Conservation (phyloP, 1,140 invertebrate species). For the Cyphomyrmex costatus region DNA sequence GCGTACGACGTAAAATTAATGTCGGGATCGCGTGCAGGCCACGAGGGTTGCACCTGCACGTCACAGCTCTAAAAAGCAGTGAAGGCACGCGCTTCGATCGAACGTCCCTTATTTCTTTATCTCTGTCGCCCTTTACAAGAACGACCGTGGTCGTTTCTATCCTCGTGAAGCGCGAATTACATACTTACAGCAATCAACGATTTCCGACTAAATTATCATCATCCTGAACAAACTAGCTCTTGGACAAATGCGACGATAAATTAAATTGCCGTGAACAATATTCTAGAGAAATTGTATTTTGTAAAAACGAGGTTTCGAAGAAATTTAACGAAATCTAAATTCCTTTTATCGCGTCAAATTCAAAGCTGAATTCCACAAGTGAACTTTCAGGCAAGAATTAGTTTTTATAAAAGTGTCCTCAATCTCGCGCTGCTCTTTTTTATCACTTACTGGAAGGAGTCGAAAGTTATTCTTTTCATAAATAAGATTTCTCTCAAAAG, state of each 20-base stretch:
- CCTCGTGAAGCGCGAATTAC: not conserved
- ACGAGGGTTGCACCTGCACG: slow-evolving; percentile 65
- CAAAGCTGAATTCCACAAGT: not conserved
- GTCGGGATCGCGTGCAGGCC: slow-evolving; percentile 73
- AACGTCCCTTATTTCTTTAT: slow-evolving; percentile 57
- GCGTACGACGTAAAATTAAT: slow-evolving; percentile 74
- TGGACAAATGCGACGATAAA: not conserved
- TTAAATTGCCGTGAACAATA: not conserved
- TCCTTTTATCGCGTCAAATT: not conserved
- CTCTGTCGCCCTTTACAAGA: slow-evolving; percentile 9
- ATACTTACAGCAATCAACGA: slow-evolving; percentile 12
- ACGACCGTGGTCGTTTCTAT: slow-evolving; percentile 1
- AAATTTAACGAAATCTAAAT: slow-evolving; percentile 3
- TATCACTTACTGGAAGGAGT: not conserved
- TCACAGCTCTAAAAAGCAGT: slow-evolving; percentile 55
- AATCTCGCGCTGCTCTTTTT: not conserved
- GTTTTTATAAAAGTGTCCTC: not conserved
- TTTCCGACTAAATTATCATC: slow-evolving; percentile 28
- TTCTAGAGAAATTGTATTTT: not conserved
- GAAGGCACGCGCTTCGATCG: slow-evolving; percentile 71
- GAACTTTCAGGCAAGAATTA: not conserved
- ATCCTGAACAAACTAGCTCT: not conserved
- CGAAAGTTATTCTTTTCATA: slow-evolving; percentile 14
- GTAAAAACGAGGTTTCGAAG: not conserved
- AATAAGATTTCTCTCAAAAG: slow-evolving; percentile 21